Conservation (phyloP, 2,797 vertebrate species). For the Phoeniculus purpureus region DNA sequence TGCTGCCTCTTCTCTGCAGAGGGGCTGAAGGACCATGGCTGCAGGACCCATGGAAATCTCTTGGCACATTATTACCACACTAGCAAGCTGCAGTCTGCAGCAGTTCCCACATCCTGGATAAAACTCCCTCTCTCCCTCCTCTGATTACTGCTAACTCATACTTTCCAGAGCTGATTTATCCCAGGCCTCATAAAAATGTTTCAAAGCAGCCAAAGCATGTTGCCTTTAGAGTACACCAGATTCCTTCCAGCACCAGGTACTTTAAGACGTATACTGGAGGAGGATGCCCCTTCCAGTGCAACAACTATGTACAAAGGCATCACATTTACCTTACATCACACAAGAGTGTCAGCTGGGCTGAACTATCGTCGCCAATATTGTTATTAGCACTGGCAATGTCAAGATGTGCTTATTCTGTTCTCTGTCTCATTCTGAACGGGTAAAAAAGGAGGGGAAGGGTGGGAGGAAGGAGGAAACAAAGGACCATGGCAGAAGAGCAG, state of each 20-base stretch:
- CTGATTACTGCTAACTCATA: constrained; percentile 66
- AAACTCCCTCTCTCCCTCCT: constrained; percentile 50
- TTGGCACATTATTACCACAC: background rate
- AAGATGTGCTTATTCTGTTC: background rate
- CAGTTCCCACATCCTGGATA: constrained; percentile 38
- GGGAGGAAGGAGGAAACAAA: background rate
- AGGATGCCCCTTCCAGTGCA: background rate
- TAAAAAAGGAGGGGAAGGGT: background rate
- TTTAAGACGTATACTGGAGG: background rate
- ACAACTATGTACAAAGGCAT: background rate
- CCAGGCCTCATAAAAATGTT: constrained; percentile 63
- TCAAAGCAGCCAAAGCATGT: constrained; percentile 43
- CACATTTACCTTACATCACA: constrained; percentile 1
- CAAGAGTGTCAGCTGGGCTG: background rate
- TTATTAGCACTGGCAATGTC: background rate
- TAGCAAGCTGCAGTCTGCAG: background rate
- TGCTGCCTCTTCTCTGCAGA: background rate
- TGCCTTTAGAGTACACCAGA: constrained; percentile 39
- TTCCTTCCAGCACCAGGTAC: constrained; percentile 54
- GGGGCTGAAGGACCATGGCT: background rate
- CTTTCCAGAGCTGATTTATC: constrained; percentile 72
- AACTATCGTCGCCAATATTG: background rate
- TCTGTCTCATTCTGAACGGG: background rate
- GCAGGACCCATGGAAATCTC: background rate
- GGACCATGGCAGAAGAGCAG: background rate